Evolutionary conservation across 2,888 invertebrate genomes (phyloP), one percentile per base, ranked within the genome.

Genomic region (Xestia xanthographa): DNA sequence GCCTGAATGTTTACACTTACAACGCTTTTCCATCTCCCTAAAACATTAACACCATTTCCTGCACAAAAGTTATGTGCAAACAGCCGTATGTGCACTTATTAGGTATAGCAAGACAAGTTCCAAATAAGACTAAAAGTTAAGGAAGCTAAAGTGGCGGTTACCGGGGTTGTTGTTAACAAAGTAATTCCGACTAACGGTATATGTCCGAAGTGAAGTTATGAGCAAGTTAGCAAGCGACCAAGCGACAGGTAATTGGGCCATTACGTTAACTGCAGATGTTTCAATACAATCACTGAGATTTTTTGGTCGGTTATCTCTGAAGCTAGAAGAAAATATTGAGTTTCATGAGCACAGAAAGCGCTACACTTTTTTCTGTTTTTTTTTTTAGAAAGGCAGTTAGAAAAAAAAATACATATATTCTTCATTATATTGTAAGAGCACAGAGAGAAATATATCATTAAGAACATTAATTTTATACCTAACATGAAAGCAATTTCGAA

Each of bases 171-270:
- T 75, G 72, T 80, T 72, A 86, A 81, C 84, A 70, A 80, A 82
- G 84, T 82, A 80, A 86, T 85, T 84, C 62, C 56, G 69, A 76
- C 77, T 80, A 72, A 73, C 82, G 48, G 66, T 75, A 63, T 75
- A 78, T 67, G 81, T 79, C 71, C 66, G 50, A 67, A 72, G 69
- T 80, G 67, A 85, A 90, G 85, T 84, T 88, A 85, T 77, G 74
- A 78, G 66, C 79, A 77, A 84, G 82, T 87, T 86, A 78, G 70
- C 38, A 56, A 73, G 68, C 68, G 45, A 74, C 66, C 76, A 80
- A 80, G 80, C 77, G 82, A 75, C 72, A 71, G 81, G 70, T 80
- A 69, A 76, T 82, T 79, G 75, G 66, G 50, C 50, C 68, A 80
- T 77, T 72, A 75, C 48, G 71, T 66, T 78, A 83, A 76, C 73